A percentile compares a stretch with the other conserved stretches of the same genome.
Evolutionary conservation across 2,797 vertebrate species (phyloP).

Genomic region (Eospalax fontanierii): DNA sequence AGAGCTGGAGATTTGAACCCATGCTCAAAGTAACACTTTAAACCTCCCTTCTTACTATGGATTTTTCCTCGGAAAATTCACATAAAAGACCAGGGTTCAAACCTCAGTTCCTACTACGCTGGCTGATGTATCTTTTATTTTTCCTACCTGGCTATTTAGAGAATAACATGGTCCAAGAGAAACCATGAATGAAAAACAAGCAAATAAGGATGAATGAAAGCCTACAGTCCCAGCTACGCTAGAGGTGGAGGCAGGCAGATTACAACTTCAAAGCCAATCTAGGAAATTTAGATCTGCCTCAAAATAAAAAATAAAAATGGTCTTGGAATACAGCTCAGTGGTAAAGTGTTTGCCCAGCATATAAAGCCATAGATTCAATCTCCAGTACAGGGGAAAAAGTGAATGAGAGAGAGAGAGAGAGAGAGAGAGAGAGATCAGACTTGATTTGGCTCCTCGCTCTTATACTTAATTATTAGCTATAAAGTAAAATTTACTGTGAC

Average conservation of each 20-base stretch:
- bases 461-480: slow-evolving; percentile 10
- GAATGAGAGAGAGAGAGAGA: too few relatives aligned
- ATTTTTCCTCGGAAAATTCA: not conserved
- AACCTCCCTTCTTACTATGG: not conserved
- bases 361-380: not conserved
- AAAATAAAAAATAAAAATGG: not conserved
- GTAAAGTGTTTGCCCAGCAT: not conserved
- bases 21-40: not conserved
- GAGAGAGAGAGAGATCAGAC: too few relatives aligned
- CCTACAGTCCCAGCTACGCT: not conserved
- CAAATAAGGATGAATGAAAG: not conserved
- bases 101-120: not conserved
- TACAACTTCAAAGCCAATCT: not conserved
- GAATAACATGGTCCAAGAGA: not conserved
- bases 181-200: not conserved
- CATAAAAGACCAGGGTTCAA: not conserved
- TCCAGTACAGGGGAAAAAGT: not conserved
- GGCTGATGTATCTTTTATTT: not conserved
- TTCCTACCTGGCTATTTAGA: not conserved
- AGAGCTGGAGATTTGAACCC: not conserved
- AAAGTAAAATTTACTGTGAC: not conserved
- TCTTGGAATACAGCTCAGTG: not conserved
- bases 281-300: not conserved
- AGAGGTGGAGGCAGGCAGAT: too few relatives aligned
- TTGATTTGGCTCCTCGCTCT: not conserved